A percentile compares a stretch with the other conserved stretches of the same genome.
These are phyloP conservation scores for Limanda limanda DNA, from an alignment of 2,113 vertebrate genomes.

Conservation along the genomic window DNA sequence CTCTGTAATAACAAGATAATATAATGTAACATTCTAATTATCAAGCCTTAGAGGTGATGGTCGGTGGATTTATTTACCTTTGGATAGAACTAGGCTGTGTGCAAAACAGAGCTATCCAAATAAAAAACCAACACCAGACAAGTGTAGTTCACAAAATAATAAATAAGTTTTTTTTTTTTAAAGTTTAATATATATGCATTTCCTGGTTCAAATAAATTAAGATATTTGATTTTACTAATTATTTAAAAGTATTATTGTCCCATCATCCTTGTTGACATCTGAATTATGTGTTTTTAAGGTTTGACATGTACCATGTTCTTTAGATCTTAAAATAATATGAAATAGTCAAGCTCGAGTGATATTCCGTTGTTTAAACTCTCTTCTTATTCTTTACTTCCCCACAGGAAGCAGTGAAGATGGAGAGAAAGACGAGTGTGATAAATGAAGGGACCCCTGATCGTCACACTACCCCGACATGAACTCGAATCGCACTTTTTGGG, in stretches of 20 bases:
- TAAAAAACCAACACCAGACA: too few relatives aligned
- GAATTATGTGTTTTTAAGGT: not conserved
- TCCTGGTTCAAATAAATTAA: too few relatives aligned
- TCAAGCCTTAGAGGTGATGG: too few relatives aligned
- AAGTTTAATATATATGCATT: too few relatives aligned
- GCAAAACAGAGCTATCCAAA: too few relatives aligned
- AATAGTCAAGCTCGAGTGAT: not conserved
- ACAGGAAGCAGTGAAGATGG: conserved; percentile 97
- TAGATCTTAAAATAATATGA: not conserved
- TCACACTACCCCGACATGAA: conserved; percentile 38
- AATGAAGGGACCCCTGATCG: conserved; percentile 47
- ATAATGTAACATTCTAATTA: too few relatives aligned
- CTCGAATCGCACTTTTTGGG: conserved; percentile 52
- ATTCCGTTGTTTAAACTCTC: not conserved
- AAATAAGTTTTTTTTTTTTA: too few relatives aligned
- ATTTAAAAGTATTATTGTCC: too few relatives aligned
- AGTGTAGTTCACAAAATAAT: too few relatives aligned
- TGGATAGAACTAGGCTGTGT: too few relatives aligned
- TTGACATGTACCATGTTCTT: not conserved
- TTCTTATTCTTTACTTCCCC: conserved; percentile 36
- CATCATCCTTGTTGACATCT: not conserved
- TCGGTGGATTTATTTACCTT: too few relatives aligned
- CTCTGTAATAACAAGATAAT: not conserved
- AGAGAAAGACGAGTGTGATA: conserved; percentile 88
- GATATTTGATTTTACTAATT: too few relatives aligned